phyloP scores from a whole-genome alignment of 2,113 vertebrate genomes.

The Casuarius casuarius region DNA sequence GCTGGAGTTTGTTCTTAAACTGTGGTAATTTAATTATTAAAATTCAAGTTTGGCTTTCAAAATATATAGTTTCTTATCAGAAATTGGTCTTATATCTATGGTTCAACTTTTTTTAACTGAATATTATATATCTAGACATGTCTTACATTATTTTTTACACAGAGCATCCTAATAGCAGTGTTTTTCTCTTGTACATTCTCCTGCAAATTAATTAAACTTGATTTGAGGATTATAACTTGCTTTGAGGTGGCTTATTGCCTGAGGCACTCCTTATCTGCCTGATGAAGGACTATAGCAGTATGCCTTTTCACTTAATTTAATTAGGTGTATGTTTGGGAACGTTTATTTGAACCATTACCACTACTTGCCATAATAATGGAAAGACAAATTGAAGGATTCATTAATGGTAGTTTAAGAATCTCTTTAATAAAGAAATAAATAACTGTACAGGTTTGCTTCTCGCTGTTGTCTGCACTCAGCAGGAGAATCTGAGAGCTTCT shows the following conservation, averaged over 20 bases:
- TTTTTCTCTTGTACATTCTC: neutral
- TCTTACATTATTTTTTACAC: neutral
- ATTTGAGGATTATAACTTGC: neutral
- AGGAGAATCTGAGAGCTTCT: neutral
- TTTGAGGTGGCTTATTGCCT: neutral
- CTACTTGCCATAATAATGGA: slow-evolving; percentile 7
- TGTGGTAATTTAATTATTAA: neutral
- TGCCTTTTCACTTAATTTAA: slow-evolving; percentile 52
- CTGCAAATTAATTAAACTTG: slow-evolving; percentile 41
- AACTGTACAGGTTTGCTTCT: neutral
- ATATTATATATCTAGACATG: neutral
- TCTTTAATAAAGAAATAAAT: slow-evolving; percentile 36
- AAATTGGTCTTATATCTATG: neutral
- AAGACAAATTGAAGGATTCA: slow-evolving; percentile 18
- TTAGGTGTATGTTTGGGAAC: slow-evolving; percentile 16
- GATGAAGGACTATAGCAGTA: neutral
- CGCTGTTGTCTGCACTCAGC: slow-evolving; percentile 10
- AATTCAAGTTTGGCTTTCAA: neutral
- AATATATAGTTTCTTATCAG: neutral
- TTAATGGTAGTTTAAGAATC: slow-evolving; percentile 2
- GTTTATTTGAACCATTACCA: slow-evolving; percentile 16
- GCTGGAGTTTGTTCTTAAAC: neutral
- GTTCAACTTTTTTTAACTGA: neutral
- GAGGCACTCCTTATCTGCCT: neutral
- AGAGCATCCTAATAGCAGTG: neutral